phyloP scores from a whole-genome alignment of 2,888 invertebrate genomes.

The Melipona bicolor region DNA sequence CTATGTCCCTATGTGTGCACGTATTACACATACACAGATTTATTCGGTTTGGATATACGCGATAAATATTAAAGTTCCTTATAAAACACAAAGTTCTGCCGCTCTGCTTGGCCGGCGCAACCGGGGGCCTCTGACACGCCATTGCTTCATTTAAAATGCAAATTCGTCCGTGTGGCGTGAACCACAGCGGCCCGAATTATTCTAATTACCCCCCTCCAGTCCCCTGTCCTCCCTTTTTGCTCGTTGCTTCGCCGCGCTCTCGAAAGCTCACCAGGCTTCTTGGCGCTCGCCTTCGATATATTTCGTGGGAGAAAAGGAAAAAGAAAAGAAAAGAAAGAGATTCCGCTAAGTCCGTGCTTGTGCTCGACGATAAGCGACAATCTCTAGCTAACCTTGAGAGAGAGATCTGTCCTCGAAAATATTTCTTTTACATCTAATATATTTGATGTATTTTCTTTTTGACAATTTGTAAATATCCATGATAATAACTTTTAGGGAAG shows the following conservation, averaged over 20 bases:
- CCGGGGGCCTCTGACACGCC: slow-evolving; percentile 79
- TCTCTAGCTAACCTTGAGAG: slow-evolving; percentile 26
- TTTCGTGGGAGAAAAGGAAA: neutral
- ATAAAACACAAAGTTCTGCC: slow-evolving; percentile 81
- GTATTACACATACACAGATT: slow-evolving; percentile 38
- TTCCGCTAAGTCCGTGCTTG: slow-evolving; percentile 30
- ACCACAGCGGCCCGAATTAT: slow-evolving; percentile 83
- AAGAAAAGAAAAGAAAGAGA: slow-evolving; percentile 58
- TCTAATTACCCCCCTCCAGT: slow-evolving; percentile 81
- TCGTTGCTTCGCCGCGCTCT: slow-evolving; percentile 54
- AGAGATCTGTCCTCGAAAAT: neutral
- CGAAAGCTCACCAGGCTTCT: slow-evolving; percentile 76
- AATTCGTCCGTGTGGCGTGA: slow-evolving; percentile 82
- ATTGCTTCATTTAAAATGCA: slow-evolving; percentile 85
- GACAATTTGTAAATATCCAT: no score
- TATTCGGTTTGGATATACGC: slow-evolving; percentile 72
- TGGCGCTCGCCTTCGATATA: slow-evolving; percentile 56
- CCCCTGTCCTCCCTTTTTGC: slow-evolving; percentile 47
- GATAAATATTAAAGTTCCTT: slow-evolving; percentile 82
- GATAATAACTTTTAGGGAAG: no score
- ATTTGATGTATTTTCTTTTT: neutral
- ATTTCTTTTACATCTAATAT: neutral
- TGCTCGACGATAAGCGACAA: slow-evolving; percentile 9
- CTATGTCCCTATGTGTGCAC: no score
- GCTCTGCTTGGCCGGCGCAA: slow-evolving; percentile 54